These are phyloP conservation scores for Liparis tanakae DNA, from an alignment of 2,797 vertebrate species.

Conservation along the genomic window DNA sequence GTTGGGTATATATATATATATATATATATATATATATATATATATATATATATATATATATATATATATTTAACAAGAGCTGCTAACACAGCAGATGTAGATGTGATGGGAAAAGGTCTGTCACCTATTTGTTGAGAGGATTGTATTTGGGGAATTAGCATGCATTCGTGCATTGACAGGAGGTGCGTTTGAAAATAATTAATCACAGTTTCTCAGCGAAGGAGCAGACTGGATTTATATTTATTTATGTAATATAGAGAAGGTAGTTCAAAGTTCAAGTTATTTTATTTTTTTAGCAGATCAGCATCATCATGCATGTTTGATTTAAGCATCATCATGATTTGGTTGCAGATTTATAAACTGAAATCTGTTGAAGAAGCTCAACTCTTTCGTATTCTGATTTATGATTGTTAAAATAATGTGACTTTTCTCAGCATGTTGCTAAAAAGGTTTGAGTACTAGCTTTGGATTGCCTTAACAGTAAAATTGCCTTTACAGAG, in stretches of 20 bases:
- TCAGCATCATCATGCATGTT: not conserved
- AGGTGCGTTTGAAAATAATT: slow-evolving; percentile 55
- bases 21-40: slow-evolving; percentile 39
- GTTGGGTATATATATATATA: slow-evolving; percentile 26
- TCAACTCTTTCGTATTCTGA: slow-evolving; percentile 3
- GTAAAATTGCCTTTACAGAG: not conserved
- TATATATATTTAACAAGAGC: slow-evolving; percentile 26
- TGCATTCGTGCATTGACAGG: slow-evolving; percentile 50
- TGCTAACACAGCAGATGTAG: slow-evolving; percentile 25
- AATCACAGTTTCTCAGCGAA: slow-evolving; percentile 15
- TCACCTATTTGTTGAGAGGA: slow-evolving; percentile 17
- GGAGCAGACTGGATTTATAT: not conserved
- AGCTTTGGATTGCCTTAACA: slow-evolving; percentile 35
- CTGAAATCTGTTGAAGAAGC: not conserved
- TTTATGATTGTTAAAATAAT: slow-evolving; percentile 9
- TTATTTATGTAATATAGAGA: slow-evolving; percentile 1
- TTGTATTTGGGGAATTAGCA: slow-evolving; percentile 40
- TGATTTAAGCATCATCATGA: slow-evolving; percentile 1
- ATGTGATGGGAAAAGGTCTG: slow-evolving; percentile 19
- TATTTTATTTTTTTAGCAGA: not conserved
- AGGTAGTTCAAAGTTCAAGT: not conserved
- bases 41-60: slow-evolving; percentile 39
- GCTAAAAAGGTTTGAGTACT: slow-evolving; percentile 22
- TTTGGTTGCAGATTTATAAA: slow-evolving; percentile 1
- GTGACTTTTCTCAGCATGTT: slow-evolving; percentile 23